Evolutionary conservation across 2,113 vertebrate genomes (phyloP).

Genomic region (Callithrix jacchus): DNA sequence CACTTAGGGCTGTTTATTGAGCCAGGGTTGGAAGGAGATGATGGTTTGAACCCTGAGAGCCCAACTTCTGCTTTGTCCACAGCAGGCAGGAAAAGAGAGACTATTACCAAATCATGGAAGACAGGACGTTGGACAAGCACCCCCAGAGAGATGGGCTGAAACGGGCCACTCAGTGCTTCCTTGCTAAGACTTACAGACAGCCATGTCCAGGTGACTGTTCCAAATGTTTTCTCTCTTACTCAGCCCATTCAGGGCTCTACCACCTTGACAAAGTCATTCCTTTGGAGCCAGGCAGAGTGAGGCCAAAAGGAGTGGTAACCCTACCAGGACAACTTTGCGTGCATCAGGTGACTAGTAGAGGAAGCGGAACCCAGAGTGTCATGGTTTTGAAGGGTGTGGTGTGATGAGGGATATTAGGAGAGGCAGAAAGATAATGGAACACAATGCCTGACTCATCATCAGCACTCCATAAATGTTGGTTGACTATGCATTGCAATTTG

Average conservation of each 20-base stretch:
- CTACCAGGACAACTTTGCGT: neutral
- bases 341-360: neutral
- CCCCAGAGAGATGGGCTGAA: neutral
- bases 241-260: neutral
- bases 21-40: neutral
- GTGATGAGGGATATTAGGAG: neutral
- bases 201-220: neutral
- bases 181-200: neutral
- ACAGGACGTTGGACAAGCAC: neutral
- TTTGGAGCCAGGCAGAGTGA: neutral
- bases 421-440: neutral
- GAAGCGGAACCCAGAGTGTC: neutral
- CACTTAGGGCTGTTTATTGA: neutral
- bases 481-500: constrained; percentile 39
- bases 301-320: neutral
- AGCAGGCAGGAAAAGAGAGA: neutral
- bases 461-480: neutral
- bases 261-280: neutral
- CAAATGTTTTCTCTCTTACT: neutral
- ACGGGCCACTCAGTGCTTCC: neutral
- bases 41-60: neutral
- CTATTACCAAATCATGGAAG: neutral
- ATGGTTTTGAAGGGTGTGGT: neutral
- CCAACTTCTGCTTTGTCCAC: neutral
- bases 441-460: neutral